Conservation (phyloP, 2,797 vertebrate species). For the Aplochiton taeniatus region DNA sequence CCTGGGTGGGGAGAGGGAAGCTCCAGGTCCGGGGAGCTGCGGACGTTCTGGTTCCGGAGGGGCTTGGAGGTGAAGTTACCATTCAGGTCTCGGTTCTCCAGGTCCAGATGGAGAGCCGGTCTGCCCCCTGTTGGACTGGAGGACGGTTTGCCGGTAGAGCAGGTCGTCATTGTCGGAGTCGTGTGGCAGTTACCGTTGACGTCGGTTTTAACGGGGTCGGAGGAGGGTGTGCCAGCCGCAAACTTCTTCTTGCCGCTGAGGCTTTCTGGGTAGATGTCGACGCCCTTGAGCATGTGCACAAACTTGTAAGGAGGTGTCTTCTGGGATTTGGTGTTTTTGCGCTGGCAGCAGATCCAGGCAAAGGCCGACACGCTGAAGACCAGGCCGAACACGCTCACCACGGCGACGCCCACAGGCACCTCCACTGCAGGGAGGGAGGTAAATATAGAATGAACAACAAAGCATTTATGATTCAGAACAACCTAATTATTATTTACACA, state of each 20-base stretch:
- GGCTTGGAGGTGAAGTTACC: slow-evolving; percentile 91
- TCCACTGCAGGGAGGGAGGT: slow-evolving; percentile 76
- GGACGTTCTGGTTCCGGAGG: slow-evolving; percentile 77
- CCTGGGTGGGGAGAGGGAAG: slow-evolving; percentile 79
- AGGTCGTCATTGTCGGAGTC: slow-evolving; percentile 25
- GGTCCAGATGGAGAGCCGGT: slow-evolving; percentile 87
- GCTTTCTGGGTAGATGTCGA: slow-evolving; percentile 96
- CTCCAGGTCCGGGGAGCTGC: slow-evolving; percentile 85
- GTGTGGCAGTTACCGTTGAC: slow-evolving; percentile 70
- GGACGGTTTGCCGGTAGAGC: slow-evolving; percentile 56
- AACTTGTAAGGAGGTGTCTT: slow-evolving; percentile 97
- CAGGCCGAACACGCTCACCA: slow-evolving; percentile 93
- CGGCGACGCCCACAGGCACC: slow-evolving; percentile 89
- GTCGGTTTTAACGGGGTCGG: slow-evolving; percentile 68
- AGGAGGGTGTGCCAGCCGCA: slow-evolving; percentile 72
- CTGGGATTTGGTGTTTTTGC: slow-evolving; percentile 90
- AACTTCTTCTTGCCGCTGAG: slow-evolving; percentile 94
- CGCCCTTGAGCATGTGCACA: slow-evolving; percentile 97
- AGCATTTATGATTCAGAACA: too few species aligned
- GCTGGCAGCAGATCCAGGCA: slow-evolving; percentile 98
- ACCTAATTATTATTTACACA: too few species aligned
- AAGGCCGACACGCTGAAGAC: slow-evolving; percentile 95
- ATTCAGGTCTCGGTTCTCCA: slow-evolving; percentile 94
- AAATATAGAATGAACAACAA: too few species aligned
- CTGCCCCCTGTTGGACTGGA: slow-evolving; percentile 75